Base-by-base conservation (phyloP, 1,140 invertebrate genomes). In the Solenopsis invicta region DNA sequence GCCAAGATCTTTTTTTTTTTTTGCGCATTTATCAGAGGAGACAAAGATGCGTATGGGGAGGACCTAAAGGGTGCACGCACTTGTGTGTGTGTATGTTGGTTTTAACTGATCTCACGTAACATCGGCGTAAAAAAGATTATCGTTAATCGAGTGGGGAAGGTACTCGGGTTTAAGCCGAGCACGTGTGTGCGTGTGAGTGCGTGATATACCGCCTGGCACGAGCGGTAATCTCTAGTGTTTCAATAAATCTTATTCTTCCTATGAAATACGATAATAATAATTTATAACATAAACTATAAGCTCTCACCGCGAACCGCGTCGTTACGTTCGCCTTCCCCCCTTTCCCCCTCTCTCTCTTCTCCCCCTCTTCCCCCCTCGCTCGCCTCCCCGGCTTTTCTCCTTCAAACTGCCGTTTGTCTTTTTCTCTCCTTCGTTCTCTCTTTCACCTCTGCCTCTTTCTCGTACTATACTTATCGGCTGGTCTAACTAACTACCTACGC, bases 201-300 rank as follows among this genome's bases (percentile, higher is more conserved):
- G 89, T 92, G 93, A 94, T 94, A 91, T 93, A 94, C 92, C 91
- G 87, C 85, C 90, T 78, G 88, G 88, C 90, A 91, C 90, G 92
- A 91, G 82, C 91, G 90, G 85, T 92, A 94, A 94, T 94, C 91
- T 93, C 93, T 94, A 93, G 93, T 91, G 90, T 94, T 95, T 94
- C 92, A 94, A 94, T 95, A 94, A 95, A 94, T 95, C 94, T 94
- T 93, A 94, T 94, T 94, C 93, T 93, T 90, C 85, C 91, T 91
- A 92, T 94, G 94, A 95, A 94, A 95, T 94, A 95, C 93, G 93
- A 93, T 95, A 95, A 95, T 95, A 94, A 95, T 94, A 94, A 94
- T 95, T 95, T 94, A 95, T 93, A 94, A 93, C 92, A 90, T 93
- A 93, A 94, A 94, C 93, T 94, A 93, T 94, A 94, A 94, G 93